Base-by-base conservation (phyloP, 2,113 vertebrate genomes). In the Pedionomus torquatus region DNA sequence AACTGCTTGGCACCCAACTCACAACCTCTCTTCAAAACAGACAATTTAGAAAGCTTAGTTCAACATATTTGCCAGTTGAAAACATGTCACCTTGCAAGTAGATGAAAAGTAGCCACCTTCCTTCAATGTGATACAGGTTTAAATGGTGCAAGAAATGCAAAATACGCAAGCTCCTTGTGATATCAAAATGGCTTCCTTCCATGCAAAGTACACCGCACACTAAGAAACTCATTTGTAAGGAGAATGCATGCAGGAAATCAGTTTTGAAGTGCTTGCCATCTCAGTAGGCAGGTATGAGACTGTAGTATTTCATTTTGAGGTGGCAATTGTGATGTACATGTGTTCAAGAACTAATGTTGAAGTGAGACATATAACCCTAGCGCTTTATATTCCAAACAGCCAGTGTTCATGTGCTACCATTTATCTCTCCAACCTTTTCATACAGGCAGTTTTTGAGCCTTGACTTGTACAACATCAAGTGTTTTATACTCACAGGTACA, bases 401-500 rank as follows among this genome's bases (percentile, higher is more conserved):
- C 87, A 90, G 10, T 64, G 77, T 10, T 94, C 88, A 79, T 88
- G 74, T 72, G 80, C 74, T 76, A 90, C 74, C 87, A 96, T 97
- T 96, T 94, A 95, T 96, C 91, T 97, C 61, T 60, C 74, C 74
- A 35, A 30, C 82, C 81, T 93, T 95, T 93, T 87, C 79, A 91
- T 33, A 51, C 14, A 81, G 93, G 87, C 81, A 88, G 44, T 55
- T 90, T 87, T 63, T 89, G 91, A 88, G 89, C 76, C 90, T 90
- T 85, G 83, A 78, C 83, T 93, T 90, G 77, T 71, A 72, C 87
- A 83, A 74, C 90, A 92, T 94, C 91, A 75, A 95, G 80, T 87
- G 82, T 95, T 96, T 97, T 97, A 95, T 95, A 95, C 93, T 95
- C 89, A 91, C 93, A 97, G 94, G 96, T 95, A 93, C 81, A 91